Evolutionary conservation across 2,797 vertebrate genomes (phyloP), one percentile per base, ranked within the genome.

Genomic region (Garrulus glandarius): DNA sequence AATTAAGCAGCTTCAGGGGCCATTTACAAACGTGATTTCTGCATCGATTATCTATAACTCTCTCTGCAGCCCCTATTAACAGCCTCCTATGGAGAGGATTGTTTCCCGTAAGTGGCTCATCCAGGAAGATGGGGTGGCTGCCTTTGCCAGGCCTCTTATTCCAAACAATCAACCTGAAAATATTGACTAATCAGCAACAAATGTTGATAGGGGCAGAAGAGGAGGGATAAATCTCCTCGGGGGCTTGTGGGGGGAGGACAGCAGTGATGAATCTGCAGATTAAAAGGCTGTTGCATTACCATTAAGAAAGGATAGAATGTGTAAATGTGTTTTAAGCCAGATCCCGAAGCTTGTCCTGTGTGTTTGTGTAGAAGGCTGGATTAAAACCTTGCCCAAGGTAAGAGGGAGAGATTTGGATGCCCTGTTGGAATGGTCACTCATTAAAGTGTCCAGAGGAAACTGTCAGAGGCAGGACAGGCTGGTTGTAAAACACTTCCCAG

Each of bases 1-100:
- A 97, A 97, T 97, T 96, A 96, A 93, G 89, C 81, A 92, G 78
- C 87, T 95, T 68, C 85, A 77, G 93, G 78, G 85, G 79, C 91
- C 89, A 79, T 92, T 97, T 94, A 74, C 86, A 89, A 93, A 91
- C 46, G 83, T 79, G 83, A 83, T 93, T 96, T 93, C 75, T 76
- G 75, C 81, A 96, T 93, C 91, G 95, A 94, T 92, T 93, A 91
- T 34, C 95, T 84, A 84, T 96, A 95, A 94, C 18, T 95, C 89
- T 90, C 61, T 15, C 82, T 84, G 34, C 78, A 91, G 60, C 56
- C 74, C 78, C 87, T 75, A 57, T 95, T 93, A 93, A 76, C 74
- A 55, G 59, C 65, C 50, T 89, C 53, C 84, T 36, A 5, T 29
- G 39, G 69, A 44, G 30, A 75, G 83, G 36, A 63, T 68, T 83